phyloP scores from a whole-genome alignment of 1,140 invertebrate species.

The Saccostrea glomerata region DNA sequence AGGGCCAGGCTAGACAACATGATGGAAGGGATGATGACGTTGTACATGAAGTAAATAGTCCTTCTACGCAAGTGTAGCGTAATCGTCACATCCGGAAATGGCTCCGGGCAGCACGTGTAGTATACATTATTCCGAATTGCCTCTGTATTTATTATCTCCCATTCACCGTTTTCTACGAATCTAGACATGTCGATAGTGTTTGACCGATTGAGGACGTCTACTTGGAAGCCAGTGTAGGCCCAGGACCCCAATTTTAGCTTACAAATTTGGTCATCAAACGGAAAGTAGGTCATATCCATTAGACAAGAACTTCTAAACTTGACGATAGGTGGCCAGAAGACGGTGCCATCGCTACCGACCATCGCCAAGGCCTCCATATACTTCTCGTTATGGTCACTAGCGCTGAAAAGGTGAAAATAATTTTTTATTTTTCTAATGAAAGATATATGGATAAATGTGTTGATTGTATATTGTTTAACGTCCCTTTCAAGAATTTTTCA shows the following conservation, averaged over 20 bases:
- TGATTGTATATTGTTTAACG: no score
- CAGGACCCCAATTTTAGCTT: slow-evolving; percentile 76
- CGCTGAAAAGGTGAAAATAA: slow-evolving; percentile 71
- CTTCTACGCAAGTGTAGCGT: slow-evolving; percentile 82
- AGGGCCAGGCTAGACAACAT: slow-evolving; percentile 82
- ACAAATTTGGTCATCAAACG: slow-evolving; percentile 77
- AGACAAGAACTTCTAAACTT: slow-evolving; percentile 88
- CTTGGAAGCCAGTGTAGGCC: slow-evolving; percentile 78
- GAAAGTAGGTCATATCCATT: slow-evolving; percentile 85
- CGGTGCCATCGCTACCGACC: slow-evolving; percentile 65
- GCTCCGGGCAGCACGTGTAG: slow-evolving; percentile 82
- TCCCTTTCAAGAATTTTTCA: no score
- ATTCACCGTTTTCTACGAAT: slow-evolving; percentile 82
- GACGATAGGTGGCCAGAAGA: slow-evolving; percentile 77
- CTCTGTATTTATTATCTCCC: slow-evolving; percentile 81
- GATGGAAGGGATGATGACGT: slow-evolving; percentile 83
- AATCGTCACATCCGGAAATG: slow-evolving; percentile 83
- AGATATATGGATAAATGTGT: no score
- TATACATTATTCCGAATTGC: slow-evolving; percentile 80
- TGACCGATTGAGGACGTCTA: slow-evolving; percentile 82
- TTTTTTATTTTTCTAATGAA: no score
- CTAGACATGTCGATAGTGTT: slow-evolving; percentile 82
- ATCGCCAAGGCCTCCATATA: slow-evolving; percentile 80
- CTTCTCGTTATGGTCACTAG: slow-evolving; percentile 81
- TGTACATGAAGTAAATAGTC: slow-evolving; percentile 81